Conservation (phyloP, 2,113 vertebrate species). For the Chaetodon auriga region DNA sequence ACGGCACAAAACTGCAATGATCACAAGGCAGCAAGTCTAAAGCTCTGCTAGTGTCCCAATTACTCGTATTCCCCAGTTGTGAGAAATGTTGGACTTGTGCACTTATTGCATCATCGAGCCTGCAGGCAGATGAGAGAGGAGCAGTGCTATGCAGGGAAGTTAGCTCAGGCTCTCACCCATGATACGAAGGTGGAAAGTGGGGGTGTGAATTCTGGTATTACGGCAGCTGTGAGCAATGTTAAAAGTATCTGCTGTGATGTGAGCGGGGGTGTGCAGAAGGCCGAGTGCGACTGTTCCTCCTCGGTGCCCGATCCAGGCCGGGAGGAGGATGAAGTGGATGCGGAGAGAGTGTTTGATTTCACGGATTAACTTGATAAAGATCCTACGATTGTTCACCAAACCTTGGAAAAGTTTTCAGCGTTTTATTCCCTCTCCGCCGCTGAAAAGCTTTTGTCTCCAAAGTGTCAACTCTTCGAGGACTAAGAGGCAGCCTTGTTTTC, state of each 20-base stretch:
- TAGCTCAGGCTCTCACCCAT: conserved; percentile 31
- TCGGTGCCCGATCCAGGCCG: conserved; percentile 5
- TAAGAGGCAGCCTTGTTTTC: conserved; percentile 14
- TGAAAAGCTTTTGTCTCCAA: conserved; percentile 1
- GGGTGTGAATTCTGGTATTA: conserved; percentile 63
- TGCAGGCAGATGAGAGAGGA: conserved; percentile 32
- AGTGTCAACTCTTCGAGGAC: not conserved
- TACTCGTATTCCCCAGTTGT: conserved; percentile 24
- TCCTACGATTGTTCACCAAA: not conserved
- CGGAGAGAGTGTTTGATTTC: conserved; percentile 3
- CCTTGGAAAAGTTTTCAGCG: not conserved
- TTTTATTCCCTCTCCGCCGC: not conserved
- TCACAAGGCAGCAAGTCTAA: not conserved
- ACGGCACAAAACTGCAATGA: not conserved
- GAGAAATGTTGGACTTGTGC: conserved; percentile 26
- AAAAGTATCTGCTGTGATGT: conserved; percentile 50
- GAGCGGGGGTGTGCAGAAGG: conserved; percentile 37
- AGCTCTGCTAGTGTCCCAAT: conserved; percentile 17
- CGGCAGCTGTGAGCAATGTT: conserved; percentile 71
- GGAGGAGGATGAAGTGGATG: conserved; percentile 14
- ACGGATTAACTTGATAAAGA: conserved; percentile 21
- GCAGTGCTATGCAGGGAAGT: conserved; percentile 31
- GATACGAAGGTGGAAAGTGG: conserved; percentile 58
- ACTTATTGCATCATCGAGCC: conserved; percentile 51
- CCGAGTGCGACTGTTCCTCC: not conserved